Evolutionary conservation across 2,888 invertebrate species (phyloP).

Genomic region (Mesoligia furuncula): DNA sequence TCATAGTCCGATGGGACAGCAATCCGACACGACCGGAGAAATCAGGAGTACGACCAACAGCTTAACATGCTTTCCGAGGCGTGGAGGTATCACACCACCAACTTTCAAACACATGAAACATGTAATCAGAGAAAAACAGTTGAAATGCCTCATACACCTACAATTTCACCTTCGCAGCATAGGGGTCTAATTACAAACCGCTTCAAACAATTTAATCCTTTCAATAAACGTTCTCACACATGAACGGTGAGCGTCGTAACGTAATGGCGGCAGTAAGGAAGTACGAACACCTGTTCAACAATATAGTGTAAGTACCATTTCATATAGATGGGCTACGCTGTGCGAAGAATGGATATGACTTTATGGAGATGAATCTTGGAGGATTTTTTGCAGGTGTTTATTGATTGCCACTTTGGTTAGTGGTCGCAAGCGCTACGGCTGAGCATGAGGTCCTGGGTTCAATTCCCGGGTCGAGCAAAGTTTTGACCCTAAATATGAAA

Average conservation of each 20-base stretch:
- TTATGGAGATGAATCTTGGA: too few species aligned
- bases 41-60: not conserved
- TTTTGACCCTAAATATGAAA: too few species aligned
- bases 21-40: not conserved
- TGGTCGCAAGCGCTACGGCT: too few species aligned
- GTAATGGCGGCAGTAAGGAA: constrained; percentile 75
- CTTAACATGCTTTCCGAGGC: not conserved
- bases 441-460: too few species aligned
- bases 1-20: not conserved
- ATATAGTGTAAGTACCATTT: constrained; percentile 73
- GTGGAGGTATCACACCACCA: not conserved
- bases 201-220: constrained; percentile 30
- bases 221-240: constrained; percentile 53
- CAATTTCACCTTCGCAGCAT: not conserved
- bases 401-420: too few species aligned
- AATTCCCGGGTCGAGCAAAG: too few species aligned
- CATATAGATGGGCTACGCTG: constrained; percentile 20
- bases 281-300: constrained; percentile 74
- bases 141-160: not conserved
- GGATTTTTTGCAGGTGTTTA: too few species aligned
- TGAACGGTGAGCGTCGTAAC: constrained; percentile 37
- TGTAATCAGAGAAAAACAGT: not conserved
- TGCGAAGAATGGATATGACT: constrained; percentile 45
- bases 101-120: not conserved
- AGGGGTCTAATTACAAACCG: not conserved